A percentile compares a stretch with the other conserved stretches of the same genome.
Evolutionary conservation across 2,888 invertebrate genomes (phyloP).

Genomic region (Euzetes globulus): DNA sequence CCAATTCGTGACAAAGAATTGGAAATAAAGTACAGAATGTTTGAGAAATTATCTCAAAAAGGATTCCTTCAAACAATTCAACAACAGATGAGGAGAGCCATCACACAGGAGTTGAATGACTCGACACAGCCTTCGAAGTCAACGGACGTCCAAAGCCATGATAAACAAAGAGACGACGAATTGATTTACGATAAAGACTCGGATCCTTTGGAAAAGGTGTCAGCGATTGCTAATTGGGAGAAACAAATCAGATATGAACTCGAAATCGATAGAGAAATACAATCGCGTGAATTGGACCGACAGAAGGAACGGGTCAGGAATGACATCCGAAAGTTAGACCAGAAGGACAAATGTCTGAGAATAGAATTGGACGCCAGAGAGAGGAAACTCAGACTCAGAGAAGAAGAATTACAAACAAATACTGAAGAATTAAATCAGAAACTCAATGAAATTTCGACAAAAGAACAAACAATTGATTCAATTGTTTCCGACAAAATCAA

Average conservation of each 20-base stretch:
- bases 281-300: constrained; percentile 27
- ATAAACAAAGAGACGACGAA: background rate
- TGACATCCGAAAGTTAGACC: constrained; percentile 24
- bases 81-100: constrained; percentile 14
- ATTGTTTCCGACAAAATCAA: constrained; percentile 32
- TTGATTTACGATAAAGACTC: background rate
- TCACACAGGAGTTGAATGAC: background rate
- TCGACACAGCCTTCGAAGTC: background rate
- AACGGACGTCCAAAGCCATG: background rate
- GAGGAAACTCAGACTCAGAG: constrained; percentile 23
- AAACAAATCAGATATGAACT: constrained; percentile 33
- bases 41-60: constrained; percentile 6
- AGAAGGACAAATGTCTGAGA: constrained; percentile 28
- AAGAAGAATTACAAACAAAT: constrained; percentile 23
- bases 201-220: constrained; percentile 25
- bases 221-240: constrained; percentile 36
- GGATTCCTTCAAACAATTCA: constrained; percentile 13
- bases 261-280: constrained; percentile 33
- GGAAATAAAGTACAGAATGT: background rate
- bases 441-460: constrained; percentile 6
- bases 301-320: constrained; percentile 26
- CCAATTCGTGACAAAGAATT: background rate
- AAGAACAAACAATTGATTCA: constrained; percentile 28
- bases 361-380: constrained; percentile 33
- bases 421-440: constrained; percentile 18